These are phyloP conservation scores for Solenodon paradoxus DNA, from an alignment of 2,113 vertebrate genomes.

Conservation along the genomic window DNA sequence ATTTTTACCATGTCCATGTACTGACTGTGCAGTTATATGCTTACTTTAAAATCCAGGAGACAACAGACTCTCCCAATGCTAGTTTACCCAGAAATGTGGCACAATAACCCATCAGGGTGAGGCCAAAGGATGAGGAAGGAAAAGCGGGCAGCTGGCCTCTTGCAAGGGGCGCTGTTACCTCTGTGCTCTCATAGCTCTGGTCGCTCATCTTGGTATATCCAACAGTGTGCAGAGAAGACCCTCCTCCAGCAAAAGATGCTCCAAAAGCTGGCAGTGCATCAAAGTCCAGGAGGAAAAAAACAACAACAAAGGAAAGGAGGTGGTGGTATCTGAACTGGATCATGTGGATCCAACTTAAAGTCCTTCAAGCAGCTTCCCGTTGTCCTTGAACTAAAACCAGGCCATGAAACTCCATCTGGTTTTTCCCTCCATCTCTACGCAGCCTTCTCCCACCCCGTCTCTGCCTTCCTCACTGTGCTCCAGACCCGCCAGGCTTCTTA, in stretches of 20 bases:
- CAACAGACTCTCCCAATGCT: not conserved
- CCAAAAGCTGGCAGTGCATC: accelerated
- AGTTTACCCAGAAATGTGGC: not conserved
- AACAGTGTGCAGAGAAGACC: not conserved
- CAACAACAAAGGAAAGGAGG: too few relatives aligned
- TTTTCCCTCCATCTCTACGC: not conserved
- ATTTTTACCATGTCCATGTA: not conserved
- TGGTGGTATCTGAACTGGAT: not conserved
- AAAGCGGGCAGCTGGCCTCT: too few relatives aligned
- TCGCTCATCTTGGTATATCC: not conserved
- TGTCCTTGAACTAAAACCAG: not conserved
- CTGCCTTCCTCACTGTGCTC: not conserved
- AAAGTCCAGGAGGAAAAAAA: not conserved
- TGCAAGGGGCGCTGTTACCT: not conserved
- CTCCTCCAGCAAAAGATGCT: not conserved
- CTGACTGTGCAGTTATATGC: not conserved
- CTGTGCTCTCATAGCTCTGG: not conserved
- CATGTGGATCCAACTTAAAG: not conserved
- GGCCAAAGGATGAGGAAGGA: not conserved
- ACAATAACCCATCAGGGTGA: too few relatives aligned
- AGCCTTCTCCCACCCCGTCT: accelerated
- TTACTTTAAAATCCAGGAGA: not conserved
- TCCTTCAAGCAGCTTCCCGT: not conserved
- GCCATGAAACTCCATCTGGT: too few relatives aligned
- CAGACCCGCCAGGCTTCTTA: accelerated